Percentiles rank a stretch among this genome's conserved stretches.
Evolutionary conservation across 2,113 vertebrate genomes (phyloP).

Genomic region (Trogon melanurus): DNA sequence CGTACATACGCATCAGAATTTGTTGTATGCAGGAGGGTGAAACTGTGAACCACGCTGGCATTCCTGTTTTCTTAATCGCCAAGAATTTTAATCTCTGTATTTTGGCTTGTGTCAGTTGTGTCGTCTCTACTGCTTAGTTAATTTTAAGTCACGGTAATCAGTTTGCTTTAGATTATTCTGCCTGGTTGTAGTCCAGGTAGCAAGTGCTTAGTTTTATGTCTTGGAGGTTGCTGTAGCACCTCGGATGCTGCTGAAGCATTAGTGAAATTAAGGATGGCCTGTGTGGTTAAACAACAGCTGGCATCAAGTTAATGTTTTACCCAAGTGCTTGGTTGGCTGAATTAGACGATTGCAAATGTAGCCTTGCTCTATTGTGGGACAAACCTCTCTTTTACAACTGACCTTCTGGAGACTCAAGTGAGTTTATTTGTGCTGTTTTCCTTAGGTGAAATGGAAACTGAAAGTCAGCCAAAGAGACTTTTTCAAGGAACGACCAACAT

Average conservation of each 20-base stretch:
- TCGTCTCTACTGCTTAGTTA: not conserved
- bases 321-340: not conserved
- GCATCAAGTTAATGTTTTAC: not conserved
- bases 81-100: not conserved
- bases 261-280: not conserved
- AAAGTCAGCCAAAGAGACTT: slow-evolving; percentile 96
- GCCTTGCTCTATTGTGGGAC: not conserved
- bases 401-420: not conserved
- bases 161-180: not conserved
- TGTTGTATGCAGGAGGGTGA: not conserved
- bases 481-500: slow-evolving; percentile 96
- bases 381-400: not conserved
- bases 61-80: not conserved
- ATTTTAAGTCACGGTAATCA: not conserved
- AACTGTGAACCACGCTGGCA: not conserved
- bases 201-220: not conserved
- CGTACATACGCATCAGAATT: not conserved
- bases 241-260: not conserved
- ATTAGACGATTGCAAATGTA: not conserved
- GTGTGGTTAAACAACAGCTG: not conserved
- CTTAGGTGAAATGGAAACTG: slow-evolving; percentile 93
- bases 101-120: not conserved
- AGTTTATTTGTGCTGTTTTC: slow-evolving; percentile 50
- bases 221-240: not conserved
- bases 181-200: not conserved